Conservation (phyloP, 2,113 vertebrate species). For the Tretioscincus oriximinensis region DNA sequence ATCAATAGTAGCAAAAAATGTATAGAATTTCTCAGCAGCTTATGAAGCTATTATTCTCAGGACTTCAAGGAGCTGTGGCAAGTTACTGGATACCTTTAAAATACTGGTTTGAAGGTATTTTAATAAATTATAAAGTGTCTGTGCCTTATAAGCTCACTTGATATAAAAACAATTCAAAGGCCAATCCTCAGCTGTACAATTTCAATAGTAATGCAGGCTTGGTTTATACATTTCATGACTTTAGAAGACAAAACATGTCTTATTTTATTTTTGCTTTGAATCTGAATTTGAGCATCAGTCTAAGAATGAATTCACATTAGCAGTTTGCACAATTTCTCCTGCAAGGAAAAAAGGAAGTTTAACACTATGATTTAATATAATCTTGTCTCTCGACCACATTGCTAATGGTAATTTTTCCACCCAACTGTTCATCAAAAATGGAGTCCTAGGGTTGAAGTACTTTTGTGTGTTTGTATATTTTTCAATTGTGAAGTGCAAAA, state of each 20-base stretch:
- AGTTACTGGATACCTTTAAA: background rate
- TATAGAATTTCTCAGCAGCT: slow-evolving; percentile 39
- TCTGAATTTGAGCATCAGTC: background rate
- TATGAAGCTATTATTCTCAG: slow-evolving; percentile 40
- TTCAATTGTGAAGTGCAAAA: too few relatives aligned
- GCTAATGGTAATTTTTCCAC: background rate
- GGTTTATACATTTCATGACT: fast-evolving
- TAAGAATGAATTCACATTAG: background rate
- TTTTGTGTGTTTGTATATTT: too few relatives aligned
- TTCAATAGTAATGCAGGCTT: slow-evolving; percentile 1
- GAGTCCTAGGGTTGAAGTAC: too few relatives aligned
- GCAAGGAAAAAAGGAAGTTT: background rate
- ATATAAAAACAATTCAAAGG: slow-evolving; percentile 19
- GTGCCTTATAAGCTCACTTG: background rate
- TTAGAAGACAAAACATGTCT: background rate
- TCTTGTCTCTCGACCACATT: too few relatives aligned
- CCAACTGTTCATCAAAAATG: background rate
- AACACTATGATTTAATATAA: background rate
- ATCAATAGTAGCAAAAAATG: slow-evolving; percentile 36
- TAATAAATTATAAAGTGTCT: slow-evolving; percentile 1
- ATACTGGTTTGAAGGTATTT: slow-evolving; percentile 7
- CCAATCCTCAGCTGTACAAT: slow-evolving; percentile 25
- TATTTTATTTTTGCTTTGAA: background rate
- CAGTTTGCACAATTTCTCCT: background rate
- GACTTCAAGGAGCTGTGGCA: slow-evolving; percentile 20